Evolutionary conservation across 2,797 vertebrate genomes (phyloP).

Genomic region (Orientallactaga sibirica): DNA sequence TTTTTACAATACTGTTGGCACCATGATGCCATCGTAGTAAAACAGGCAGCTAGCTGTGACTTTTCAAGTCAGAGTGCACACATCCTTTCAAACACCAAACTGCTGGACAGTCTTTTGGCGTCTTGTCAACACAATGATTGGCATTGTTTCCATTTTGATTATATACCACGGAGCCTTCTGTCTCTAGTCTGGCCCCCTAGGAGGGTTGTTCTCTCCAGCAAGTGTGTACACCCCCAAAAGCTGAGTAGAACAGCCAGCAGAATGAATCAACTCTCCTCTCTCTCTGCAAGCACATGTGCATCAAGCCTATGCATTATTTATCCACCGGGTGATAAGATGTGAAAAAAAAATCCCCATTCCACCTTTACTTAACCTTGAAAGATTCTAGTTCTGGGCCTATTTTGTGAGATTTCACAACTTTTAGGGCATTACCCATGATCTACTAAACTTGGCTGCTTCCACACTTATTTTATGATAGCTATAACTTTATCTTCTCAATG

Average conservation of each 20-base stretch:
- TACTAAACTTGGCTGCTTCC: background rate
- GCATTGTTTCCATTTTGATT: constrained; percentile 8
- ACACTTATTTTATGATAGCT: constrained; percentile 16
- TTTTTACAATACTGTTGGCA: constrained; percentile 52
- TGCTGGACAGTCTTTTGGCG: background rate
- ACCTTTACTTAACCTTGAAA: constrained; percentile 32
- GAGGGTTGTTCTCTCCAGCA: background rate
- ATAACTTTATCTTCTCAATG: constrained; percentile 36
- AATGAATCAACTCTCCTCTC: background rate
- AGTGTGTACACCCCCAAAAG: background rate
- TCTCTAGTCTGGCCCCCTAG: constrained; percentile 3
- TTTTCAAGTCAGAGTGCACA: constrained; percentile 32
- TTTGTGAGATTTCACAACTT: constrained; percentile 41
- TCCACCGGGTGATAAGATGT: background rate
- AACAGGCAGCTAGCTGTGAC: constrained; percentile 74
- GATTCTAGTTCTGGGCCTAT: constrained; percentile 21
- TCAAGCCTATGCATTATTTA: background rate
- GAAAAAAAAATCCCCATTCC: background rate
- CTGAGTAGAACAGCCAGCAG: background rate
- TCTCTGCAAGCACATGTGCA: background rate
- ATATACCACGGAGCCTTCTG: background rate
- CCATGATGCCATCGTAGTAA: background rate
- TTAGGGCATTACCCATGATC: background rate
- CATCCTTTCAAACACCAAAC: constrained; percentile 58
- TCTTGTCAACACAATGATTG: background rate